Base-by-base conservation (phyloP, 1,140 invertebrate species). In the Laupala kohalensis region DNA sequence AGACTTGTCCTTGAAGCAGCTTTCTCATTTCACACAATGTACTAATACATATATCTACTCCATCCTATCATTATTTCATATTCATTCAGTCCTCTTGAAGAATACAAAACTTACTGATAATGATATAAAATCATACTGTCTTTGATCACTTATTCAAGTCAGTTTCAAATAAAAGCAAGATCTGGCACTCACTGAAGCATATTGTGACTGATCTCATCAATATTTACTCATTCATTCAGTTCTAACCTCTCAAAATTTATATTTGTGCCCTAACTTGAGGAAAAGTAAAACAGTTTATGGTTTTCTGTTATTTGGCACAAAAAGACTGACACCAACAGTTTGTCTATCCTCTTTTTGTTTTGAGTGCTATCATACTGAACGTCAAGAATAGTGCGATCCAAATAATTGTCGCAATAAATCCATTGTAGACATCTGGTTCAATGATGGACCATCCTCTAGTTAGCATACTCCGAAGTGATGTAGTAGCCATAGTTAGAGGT, bases 401-500 rank as follows among this genome's bases (percentile, higher is more conserved):
- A 13, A 86, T 84, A n/a, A 94, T 84, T 0, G 92, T 95, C 25
- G 94, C 87, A 4, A 96, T 82, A 78, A 92, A 97, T 13, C 95
- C 95, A 74, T 88, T 87, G 82, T 95, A 97, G 0, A 97, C 95
- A 53, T 90, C 89, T 0, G 88, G 84, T 76, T 95, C 89, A 0
- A 84, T 78, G 69, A 98, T 86, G 13, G 84, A 85, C 95, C 95
- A 97, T 9, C 95, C 95, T 74, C 94, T 85, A 0, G 94, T 94
- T 28, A 97, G 83, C 77, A 98, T 92, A 25, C 92, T 91, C 69
- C 96, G 85, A 72, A 97, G 84, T 0, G 94, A 90, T 64, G 95
- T 93, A 25, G 94, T 95, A 9, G 95, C 93, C 77, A 96, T 86
- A 0, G 96, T 98, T 66, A 97, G 82, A 0, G 96, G 96, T 62